phyloP scores from a whole-genome alignment of 1,140 invertebrate species.

The Wiebesia pumilae region DNA sequence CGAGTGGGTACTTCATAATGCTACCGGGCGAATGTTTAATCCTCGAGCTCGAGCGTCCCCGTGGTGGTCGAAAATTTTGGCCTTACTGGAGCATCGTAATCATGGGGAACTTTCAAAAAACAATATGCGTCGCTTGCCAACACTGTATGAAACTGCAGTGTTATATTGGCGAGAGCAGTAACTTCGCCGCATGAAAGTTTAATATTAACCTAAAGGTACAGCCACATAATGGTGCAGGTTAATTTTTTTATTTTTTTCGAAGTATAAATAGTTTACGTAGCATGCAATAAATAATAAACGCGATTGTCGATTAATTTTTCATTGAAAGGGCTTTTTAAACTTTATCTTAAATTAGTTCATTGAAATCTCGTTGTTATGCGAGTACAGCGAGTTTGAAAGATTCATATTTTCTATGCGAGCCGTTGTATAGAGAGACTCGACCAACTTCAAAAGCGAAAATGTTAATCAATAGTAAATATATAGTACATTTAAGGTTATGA shows the following conservation, averaged over 20 bases:
- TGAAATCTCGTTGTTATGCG: too few species aligned
- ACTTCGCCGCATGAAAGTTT: neutral
- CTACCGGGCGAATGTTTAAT: neutral
- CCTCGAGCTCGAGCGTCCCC: too few species aligned
- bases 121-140: neutral
- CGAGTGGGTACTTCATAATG: neutral
- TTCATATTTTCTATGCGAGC: too few species aligned
- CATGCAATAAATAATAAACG: neutral
- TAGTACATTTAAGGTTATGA: too few species aligned
- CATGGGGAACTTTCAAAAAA: neutral
- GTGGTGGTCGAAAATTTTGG: neutral
- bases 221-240: neutral
- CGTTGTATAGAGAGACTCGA: too few species aligned
- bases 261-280: too few species aligned
- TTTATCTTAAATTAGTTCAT: neutral
- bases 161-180: neutral
- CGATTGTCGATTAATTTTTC: neutral
- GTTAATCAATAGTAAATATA: too few species aligned
- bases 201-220: neutral
- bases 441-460: too few species aligned
- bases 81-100: neutral
- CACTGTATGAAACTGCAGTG: neutral
- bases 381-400: too few species aligned
- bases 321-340: neutral
- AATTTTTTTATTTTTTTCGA: neutral